phyloP scores from a whole-genome alignment of 2,113 vertebrate genomes.

The Stigmatopora nigra region DNA sequence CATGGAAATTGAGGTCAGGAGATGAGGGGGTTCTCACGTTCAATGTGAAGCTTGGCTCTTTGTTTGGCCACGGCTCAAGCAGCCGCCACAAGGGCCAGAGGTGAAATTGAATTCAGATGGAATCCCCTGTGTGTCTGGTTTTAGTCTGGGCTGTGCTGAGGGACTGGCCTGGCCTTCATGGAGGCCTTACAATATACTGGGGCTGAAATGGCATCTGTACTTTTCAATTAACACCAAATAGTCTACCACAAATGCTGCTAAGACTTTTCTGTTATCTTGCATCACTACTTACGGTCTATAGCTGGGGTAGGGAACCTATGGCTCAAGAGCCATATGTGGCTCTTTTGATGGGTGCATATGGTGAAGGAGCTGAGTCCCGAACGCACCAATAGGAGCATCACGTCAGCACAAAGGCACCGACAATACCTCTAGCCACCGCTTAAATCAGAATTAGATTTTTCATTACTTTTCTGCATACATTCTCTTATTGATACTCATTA shows the following conservation, averaged over 20 bases:
- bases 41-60: slow-evolving; percentile 80
- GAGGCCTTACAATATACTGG: slow-evolving; percentile 5
- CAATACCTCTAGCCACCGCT: too few species aligned
- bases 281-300: not conserved
- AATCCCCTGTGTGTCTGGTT: slow-evolving; percentile 69
- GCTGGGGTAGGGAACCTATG: too few species aligned
- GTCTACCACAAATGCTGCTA: not conserved
- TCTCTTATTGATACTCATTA: too few species aligned
- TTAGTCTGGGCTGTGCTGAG: slow-evolving; percentile 39
- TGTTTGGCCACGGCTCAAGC: slow-evolving; percentile 76
- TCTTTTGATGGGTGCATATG: too few species aligned
- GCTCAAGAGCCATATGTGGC: too few species aligned
- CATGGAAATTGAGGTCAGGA: slow-evolving; percentile 90
- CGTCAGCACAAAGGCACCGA: too few species aligned
- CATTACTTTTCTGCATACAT: too few species aligned
- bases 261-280: not conserved
- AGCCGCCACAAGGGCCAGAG: slow-evolving; percentile 72
- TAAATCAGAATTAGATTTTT: too few species aligned
- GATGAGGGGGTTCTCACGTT: slow-evolving; percentile 92
- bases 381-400: too few species aligned
- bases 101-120: slow-evolving; percentile 78
- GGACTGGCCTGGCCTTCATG: slow-evolving; percentile 5
- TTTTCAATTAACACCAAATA: not conserved
- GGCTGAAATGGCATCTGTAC: not conserved
- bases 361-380: too few species aligned